phyloP scores from a whole-genome alignment of 2,797 vertebrate species.

The Lagorchestes hirsutus region DNA sequence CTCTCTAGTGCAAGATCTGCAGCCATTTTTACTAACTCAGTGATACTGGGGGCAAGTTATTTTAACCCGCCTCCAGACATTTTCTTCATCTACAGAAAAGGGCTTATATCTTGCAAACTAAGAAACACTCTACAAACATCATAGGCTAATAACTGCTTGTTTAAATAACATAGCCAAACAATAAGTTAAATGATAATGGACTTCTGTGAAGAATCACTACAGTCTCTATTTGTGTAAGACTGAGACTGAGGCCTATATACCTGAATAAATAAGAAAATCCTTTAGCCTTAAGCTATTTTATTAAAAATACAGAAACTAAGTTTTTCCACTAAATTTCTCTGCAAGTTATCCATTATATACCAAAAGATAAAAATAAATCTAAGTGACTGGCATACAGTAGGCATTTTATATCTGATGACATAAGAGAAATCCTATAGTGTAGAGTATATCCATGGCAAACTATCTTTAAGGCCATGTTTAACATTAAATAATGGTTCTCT shows the following conservation, averaged over 20 bases:
- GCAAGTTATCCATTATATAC: not conserved
- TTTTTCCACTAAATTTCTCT: not conserved
- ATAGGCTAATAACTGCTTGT: not conserved
- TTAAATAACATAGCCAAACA: not conserved
- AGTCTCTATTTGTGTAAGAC: not conserved
- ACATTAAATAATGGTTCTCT: not conserved
- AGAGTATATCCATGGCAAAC: not conserved
- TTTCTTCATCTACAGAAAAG: not conserved
- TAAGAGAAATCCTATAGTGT: not conserved
- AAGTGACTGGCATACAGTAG: not conserved
- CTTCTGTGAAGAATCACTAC: not conserved
- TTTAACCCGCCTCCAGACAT: not conserved
- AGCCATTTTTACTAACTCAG: not conserved
- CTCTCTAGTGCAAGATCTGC: not conserved
- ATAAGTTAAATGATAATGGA: not conserved
- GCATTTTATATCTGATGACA: not conserved
- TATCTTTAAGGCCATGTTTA: not conserved
- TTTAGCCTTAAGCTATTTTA: not conserved
- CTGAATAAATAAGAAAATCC: not conserved
- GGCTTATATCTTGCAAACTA: not conserved
- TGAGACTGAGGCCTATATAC: not conserved
- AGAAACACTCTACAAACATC: not conserved
- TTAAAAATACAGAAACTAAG: not conserved
- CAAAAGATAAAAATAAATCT: not conserved
- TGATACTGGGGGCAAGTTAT: not conserved